Base-by-base conservation (phyloP, 1,140 invertebrate genomes). In the Chelonus insularis region DNA sequence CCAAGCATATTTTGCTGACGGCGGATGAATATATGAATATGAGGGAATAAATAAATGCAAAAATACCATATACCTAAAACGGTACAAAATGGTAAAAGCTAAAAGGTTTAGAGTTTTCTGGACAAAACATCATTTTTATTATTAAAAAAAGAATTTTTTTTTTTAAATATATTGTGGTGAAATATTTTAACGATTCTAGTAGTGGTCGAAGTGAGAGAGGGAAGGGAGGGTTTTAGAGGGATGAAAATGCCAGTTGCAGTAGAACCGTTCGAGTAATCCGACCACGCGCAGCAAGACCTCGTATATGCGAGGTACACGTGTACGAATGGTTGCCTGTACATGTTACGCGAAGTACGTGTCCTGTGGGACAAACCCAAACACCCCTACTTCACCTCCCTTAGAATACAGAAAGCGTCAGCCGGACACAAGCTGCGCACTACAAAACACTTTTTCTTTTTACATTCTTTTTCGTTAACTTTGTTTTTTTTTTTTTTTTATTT, bases 261-360 rank as follows among this genome's bases (percentile, higher is more conserved):
- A 50, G 56, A 62, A 62, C 32, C 60, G 60, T 51, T 62, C 60
- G 52, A 55, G 54, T 63, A 63, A 58, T 63, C 61, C 55, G 25
- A 63, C 54, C 61, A 63, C 61, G 56, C 55, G 29, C 55, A 32
- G 12, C 25, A 37, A 32, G 25, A 37, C 12, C 18, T 34, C 50
- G n/a, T 32, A 25, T 36, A 16, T 36, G 29, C n/a, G 41, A 34
- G 36, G 11, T 16, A 50, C 14, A 37, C 55, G 21, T 45, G 41
- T 43, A 62, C 48, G 23, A 12, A 12, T 12, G 20, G 34, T 56
- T 56, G 21, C 18, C 29, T 29, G 39, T 57, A 57, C 54, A 25
- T 32, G 36, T 18, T 34, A 20, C 16, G 37, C 36, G 45, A 37
- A 32, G 18, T 36, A 36, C 50, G 50, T 52, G 50, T 52, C 50